Evolutionary conservation across 2,888 invertebrate genomes (phyloP).

Genomic region (Cryptus viduatorius): DNA sequence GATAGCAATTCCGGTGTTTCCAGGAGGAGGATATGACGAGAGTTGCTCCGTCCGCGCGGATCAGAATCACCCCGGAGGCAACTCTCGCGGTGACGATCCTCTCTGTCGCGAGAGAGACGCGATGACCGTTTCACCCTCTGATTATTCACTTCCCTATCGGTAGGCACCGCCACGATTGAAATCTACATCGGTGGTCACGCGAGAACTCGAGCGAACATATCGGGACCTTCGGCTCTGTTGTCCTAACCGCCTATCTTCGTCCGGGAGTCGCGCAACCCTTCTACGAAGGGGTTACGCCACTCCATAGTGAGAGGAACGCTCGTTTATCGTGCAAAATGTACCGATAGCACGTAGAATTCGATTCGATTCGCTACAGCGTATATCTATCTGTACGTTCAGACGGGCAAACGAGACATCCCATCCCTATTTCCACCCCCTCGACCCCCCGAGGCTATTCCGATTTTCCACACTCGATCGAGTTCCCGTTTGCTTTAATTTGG

Average conservation of each 20-base stretch:
- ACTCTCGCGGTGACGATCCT: slow-evolving; percentile 15
- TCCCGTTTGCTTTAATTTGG: slow-evolving; percentile 56
- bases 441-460: slow-evolving; percentile 63
- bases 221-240: slow-evolving; percentile 57
- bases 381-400: slow-evolving; percentile 12
- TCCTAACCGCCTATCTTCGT: slow-evolving; percentile 21
- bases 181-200: slow-evolving; percentile 78
- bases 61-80: slow-evolving; percentile 66
- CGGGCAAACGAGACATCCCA: too few relatives aligned
- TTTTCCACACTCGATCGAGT: slow-evolving; percentile 53
- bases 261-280: slow-evolving; percentile 46
- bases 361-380: slow-evolving; percentile 38
- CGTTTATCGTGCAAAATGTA: slow-evolving; percentile 36
- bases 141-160: slow-evolving; percentile 77
- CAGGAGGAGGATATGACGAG: slow-evolving; percentile 53
- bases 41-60: slow-evolving; percentile 53
- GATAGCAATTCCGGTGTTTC: background rate
- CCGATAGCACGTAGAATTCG: slow-evolving; percentile 30
- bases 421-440: background rate
- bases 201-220: slow-evolving; percentile 70
- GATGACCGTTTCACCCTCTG: slow-evolving; percentile 65
- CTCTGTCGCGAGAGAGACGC: background rate
- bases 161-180: slow-evolving; percentile 78
- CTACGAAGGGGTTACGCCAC: slow-evolving; percentile 58
- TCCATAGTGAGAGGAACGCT: slow-evolving; percentile 32